These are phyloP conservation scores for Trachelus stipa DNA, from an alignment of 2,888 invertebrate species.

Conservation along the genomic window DNA sequence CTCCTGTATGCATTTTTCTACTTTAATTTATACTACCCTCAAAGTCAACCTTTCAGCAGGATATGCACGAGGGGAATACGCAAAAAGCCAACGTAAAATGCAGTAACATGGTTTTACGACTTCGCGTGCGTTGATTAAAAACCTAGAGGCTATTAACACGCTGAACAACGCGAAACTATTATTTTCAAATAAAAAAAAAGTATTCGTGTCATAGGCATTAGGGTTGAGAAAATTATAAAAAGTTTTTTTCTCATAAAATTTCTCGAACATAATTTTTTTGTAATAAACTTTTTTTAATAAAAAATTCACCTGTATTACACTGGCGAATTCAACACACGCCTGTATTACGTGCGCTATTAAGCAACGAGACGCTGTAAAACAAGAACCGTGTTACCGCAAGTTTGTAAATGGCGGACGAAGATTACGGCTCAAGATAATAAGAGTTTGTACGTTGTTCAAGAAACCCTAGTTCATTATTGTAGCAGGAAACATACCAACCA, in stretches of 20 bases:
- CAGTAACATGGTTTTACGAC: not conserved
- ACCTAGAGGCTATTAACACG: not conserved
- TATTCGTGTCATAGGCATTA: not conserved
- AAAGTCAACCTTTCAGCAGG: not conserved
- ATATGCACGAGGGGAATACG: not conserved
- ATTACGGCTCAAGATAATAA: not conserved
- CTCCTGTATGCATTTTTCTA: not conserved
- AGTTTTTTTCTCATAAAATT: not conserved
- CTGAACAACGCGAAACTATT: not conserved
- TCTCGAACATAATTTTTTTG: not conserved
- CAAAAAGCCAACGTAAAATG: not conserved
- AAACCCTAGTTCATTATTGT: not conserved
- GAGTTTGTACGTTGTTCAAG: not conserved
- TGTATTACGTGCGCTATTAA: not conserved
- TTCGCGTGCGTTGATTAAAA: not conserved
- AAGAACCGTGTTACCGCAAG: not conserved
- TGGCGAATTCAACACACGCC: not conserved
- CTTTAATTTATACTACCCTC: constrained; percentile 2
- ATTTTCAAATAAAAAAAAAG: not conserved
- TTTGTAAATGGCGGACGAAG: not conserved
- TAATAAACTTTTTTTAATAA: not conserved
- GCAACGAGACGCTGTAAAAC: not conserved
- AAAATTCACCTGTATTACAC: not conserved
- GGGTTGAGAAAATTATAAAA: not conserved
- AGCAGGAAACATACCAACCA: not conserved